A percentile compares a stretch with the other conserved stretches of the same genome.
These are phyloP conservation scores for Bugulina stolonifera DNA, from an alignment of 2,888 invertebrate species.

Conservation along the genomic window DNA sequence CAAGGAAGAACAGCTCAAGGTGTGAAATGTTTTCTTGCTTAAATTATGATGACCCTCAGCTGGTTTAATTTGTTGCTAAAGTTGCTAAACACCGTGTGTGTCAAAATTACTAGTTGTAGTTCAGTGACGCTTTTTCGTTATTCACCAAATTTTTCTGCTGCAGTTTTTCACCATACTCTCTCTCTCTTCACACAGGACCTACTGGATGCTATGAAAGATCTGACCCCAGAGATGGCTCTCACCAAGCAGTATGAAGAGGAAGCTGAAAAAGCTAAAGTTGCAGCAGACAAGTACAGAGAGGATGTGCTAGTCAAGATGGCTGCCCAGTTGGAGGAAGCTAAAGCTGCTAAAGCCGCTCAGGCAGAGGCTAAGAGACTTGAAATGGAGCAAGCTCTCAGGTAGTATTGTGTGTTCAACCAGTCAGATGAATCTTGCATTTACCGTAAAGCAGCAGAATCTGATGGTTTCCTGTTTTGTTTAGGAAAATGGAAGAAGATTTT, in stretches of 20 bases:
- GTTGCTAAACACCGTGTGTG: too few relatives aligned
- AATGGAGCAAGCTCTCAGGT: constrained; percentile 38
- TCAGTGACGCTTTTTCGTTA: too few relatives aligned
- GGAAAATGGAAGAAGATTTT: constrained; percentile 39
- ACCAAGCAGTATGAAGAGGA: constrained; percentile 39
- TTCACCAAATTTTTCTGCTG: too few relatives aligned
- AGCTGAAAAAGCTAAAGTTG: constrained; percentile 37
- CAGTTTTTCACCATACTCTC: too few relatives aligned
- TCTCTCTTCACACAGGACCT: too few relatives aligned
- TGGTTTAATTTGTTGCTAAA: too few relatives aligned
- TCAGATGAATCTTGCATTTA: too few relatives aligned
- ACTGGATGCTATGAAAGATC: constrained; percentile 42
- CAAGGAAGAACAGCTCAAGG: constrained; percentile 42
- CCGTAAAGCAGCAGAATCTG: too few relatives aligned
- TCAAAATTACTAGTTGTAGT: too few relatives aligned
- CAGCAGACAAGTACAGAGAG: constrained; percentile 36
- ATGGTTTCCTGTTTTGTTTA: too few relatives aligned
- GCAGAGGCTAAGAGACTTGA: constrained; percentile 40
- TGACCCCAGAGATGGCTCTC: constrained; percentile 40
- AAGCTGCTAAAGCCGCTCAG: constrained; percentile 35
- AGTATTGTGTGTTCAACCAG: too few relatives aligned
- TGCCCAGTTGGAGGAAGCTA: constrained; percentile 38
- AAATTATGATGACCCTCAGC: too few relatives aligned
- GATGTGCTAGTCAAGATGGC: constrained; percentile 38
- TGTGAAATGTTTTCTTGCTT: background rate